Evolutionary conservation across 2,888 invertebrate genomes (phyloP), one percentile per base, ranked within the genome.

Genomic region (Acholoe squamosa): DNA sequence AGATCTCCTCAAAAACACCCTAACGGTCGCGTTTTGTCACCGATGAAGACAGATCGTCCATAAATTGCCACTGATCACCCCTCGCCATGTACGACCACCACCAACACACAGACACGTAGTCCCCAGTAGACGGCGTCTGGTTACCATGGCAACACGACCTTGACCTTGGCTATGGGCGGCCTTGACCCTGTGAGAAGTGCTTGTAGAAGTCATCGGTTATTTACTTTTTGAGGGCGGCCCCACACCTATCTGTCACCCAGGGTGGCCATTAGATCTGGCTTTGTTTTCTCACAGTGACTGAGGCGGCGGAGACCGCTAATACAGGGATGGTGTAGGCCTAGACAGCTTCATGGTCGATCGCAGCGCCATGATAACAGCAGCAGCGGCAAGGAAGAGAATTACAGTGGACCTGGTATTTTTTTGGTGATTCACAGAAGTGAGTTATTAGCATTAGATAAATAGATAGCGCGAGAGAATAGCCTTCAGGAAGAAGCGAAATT

Each of bases 201-300:
- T 7, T 28, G n/a, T n/a, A 61, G 61, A 61, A 19, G 19, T 19
- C 61, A 61, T 61, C 19, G 19, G 61, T 61, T 61, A 61, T 61
- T 61, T n/a, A 61, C 61, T 61, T 61, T 61, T 61, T 61, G 61
- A 19, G 19, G 22, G 61, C 28, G 0, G n/a, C 28, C 67, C 71
- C 14, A 5, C 80, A 16, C 80, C 80, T 80, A 80, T 80, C 80
- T n/a, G 16, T 80, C 43, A 80, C 80, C 76, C 0, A 1, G 33
- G 43, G 19, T 19, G 22, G 33, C 25, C 80, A 80, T 33, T 80
- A 80, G 43, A 19, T 3, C 3, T 22, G 22, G 22, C 25, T 33
- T 80, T 80, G 80, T 80, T 33, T 80, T 80, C 80, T 43, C 34
- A 33, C 61, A n/a, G n/a, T 19, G 22, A 61, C 61, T n/a, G 61